Conservation (phyloP, 2,888 invertebrate species). For the Hylaea fasciaria region DNA sequence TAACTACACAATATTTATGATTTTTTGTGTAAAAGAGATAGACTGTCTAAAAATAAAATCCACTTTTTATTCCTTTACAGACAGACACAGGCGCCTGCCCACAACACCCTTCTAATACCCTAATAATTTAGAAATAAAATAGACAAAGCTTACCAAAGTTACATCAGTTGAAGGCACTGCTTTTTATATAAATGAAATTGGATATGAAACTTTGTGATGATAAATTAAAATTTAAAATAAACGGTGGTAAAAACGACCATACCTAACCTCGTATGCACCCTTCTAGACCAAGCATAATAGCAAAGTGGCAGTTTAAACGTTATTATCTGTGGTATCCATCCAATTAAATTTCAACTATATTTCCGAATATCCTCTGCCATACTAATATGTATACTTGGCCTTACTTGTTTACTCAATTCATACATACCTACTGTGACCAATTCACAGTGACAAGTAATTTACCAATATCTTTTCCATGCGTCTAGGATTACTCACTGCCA, state of each 20-base stretch:
- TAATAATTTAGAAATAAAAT: conserved; percentile 49
- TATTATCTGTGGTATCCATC: too few relatives aligned
- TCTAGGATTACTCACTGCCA: too few relatives aligned
- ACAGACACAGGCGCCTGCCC: not conserved
- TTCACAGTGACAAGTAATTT: conserved; percentile 6
- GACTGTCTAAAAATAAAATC: conserved; percentile 41
- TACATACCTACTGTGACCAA: too few relatives aligned
- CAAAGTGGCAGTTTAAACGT: too few relatives aligned
- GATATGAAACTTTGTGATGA: conserved; percentile 52
- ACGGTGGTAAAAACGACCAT: conserved; percentile 30
- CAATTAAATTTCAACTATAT: too few relatives aligned
- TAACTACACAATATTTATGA: conserved; percentile 31
- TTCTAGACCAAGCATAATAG: too few relatives aligned
- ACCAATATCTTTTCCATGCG: conserved; percentile 17
- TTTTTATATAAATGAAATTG: conserved; percentile 56
- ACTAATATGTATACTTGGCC: too few relatives aligned
- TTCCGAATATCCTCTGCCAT: too few relatives aligned
- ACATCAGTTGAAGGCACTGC: conserved; percentile 77
- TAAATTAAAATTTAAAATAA: conserved; percentile 37
- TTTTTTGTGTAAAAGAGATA: conserved; percentile 33
- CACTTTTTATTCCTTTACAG: conserved; percentile 29
- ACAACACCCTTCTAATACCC: conserved; percentile 44
- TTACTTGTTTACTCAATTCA: not conserved
- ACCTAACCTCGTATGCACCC: conserved; percentile 15
- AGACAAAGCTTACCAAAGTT: conserved; percentile 53